A percentile compares a stretch with the other conserved stretches of the same genome.
These are phyloP conservation scores for Micromussa lordhowensis DNA, from an alignment of 92 coral and sea anemone genomes.

Conservation along the genomic window DNA sequence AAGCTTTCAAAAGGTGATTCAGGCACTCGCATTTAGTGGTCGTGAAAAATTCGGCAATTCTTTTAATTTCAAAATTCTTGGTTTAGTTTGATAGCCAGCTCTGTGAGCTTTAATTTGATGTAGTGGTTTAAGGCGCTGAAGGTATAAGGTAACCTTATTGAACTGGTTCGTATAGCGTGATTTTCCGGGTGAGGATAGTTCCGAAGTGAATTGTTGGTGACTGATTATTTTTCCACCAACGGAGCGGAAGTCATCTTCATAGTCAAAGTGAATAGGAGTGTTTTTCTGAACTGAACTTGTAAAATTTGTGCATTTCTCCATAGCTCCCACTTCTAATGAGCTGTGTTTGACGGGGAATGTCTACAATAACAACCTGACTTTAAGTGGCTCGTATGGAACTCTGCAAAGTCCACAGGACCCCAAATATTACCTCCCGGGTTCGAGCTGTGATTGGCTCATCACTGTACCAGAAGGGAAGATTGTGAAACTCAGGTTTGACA, in stretches of 20 bases:
- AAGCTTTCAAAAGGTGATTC: too few species aligned
- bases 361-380: neutral
- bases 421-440: neutral
- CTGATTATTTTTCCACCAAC: neutral
- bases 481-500: conserved; percentile 22
- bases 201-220: neutral
- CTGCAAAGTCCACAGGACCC: conserved; percentile 11
- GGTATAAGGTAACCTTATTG: too few species aligned
- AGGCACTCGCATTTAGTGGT: too few species aligned
- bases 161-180: too few species aligned
- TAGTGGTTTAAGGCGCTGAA: too few species aligned
- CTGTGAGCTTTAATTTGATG: too few species aligned
- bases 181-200: too few species aligned
- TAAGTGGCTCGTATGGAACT: neutral
- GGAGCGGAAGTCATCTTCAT: neutral
- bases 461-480: conserved; percentile 15
- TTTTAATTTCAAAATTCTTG: too few species aligned
- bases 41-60: too few species aligned
- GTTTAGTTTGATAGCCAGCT: too few species aligned
- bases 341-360: neutral
- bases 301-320: neutral
- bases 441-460: conserved; percentile 40
- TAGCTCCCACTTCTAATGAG: neutral
- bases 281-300: neutral
- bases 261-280: too few species aligned